Evolutionary conservation across 2,113 vertebrate genomes (phyloP), one percentile per base, ranked within the genome.

Genomic region (Pelodiscus sinensis): DNA sequence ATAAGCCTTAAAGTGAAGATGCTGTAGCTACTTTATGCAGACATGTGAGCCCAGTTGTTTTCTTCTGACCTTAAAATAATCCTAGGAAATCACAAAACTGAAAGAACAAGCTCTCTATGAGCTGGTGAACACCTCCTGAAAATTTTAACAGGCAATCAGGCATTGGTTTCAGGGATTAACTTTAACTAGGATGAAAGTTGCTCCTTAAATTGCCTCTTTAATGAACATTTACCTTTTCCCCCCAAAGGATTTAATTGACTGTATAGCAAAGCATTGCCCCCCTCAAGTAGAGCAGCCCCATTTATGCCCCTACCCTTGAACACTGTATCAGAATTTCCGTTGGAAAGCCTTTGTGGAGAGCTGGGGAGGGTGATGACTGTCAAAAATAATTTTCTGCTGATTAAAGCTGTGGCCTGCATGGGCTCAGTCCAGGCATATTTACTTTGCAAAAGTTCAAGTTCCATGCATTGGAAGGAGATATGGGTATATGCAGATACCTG

Each of bases 61-160:
- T 91, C 57, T 94, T 71, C 71, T 82, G 51, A 54, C 0, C 1
- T 65, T 35, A 60, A 25, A 25, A 79, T 62, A 27, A 65, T 44
- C 57, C 29, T 79, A 92, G 89, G 94, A 90, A 97, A 92, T 79
- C 22, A 25, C n/a, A 84, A 82, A 83, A 81, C 50, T 16, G 22
- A 79, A 90, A 75, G 14, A 2, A 19, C 51, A 31, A 25, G 25
- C 25, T 60, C 82, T 44, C 60, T n/a, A 3, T 82, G 52, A 52
- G 27, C 78, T 92, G 52, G 56, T 60, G n/a, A 9, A 79, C 88
- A 84, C 86, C 9, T 92, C 90, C 92, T 92, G 82, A 86, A 75
- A 88, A 65, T 92, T 96, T 88, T 91, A 92, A 93, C 83, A 96
- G 88, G 92, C 90, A 92, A 79, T 92, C 3, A 22, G 58, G 79